These are phyloP conservation scores for Apamea monoglypha DNA, from an alignment of 2,888 invertebrate genomes.

Conservation along the genomic window DNA sequence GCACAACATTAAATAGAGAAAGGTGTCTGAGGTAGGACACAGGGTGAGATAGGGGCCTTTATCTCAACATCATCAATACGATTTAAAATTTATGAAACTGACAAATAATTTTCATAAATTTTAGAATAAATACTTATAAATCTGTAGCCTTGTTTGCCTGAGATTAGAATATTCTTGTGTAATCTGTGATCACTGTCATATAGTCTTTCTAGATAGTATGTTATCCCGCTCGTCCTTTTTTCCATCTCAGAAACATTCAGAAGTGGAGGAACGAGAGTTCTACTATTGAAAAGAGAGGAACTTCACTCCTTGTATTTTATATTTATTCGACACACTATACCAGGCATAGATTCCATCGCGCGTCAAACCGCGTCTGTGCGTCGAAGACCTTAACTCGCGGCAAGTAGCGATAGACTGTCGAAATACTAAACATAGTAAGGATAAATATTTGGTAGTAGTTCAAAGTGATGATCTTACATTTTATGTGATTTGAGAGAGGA, in stretches of 20 bases:
- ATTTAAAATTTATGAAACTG: not conserved
- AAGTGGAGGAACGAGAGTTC: not conserved
- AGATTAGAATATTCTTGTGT: not conserved
- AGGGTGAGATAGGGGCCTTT: too few relatives aligned
- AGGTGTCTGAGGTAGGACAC: too few relatives aligned
- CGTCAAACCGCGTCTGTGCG: not conserved
- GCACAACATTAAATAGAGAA: too few relatives aligned
- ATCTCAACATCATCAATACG: not conserved
- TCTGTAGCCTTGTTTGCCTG: too few relatives aligned
- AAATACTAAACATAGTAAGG: constrained; percentile 22
- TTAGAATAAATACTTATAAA: too few relatives aligned
- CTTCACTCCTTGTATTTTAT: not conserved
- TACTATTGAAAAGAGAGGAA: not conserved
- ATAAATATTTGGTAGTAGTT: constrained; percentile 43
- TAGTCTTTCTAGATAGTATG: not conserved
- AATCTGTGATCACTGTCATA: not conserved
- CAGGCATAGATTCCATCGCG: not conserved
- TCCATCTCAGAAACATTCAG: not conserved
- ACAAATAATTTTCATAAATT: not conserved
- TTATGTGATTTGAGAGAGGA: constrained; percentile 12
- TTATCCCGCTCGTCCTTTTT: not conserved
- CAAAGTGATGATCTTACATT: constrained; percentile 20
- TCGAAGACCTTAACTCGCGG: not conserved
- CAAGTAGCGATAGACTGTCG: not conserved
- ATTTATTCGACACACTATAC: not conserved